Conservation (phyloP, 2,888 invertebrate species). For the Pogonocherus hispidulus region DNA sequence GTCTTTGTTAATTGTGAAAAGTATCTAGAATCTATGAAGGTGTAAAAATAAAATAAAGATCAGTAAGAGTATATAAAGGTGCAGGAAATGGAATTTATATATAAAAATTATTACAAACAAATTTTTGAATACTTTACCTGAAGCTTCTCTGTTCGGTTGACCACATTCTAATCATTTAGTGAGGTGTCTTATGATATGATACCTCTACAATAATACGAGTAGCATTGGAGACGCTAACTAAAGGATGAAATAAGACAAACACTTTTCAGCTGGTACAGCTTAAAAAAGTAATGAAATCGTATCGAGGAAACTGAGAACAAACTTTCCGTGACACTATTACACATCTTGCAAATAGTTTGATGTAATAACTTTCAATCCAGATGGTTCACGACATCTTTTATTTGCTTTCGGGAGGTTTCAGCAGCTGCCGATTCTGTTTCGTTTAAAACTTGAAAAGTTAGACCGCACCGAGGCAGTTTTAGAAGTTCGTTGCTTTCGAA, state of each 20-base stretch:
- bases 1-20: too few relatives aligned
- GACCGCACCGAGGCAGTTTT: slow-evolving; percentile 20
- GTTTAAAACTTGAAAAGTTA: slow-evolving; percentile 38
- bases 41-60: too few relatives aligned
- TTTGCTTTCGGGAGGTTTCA: slow-evolving; percentile 32
- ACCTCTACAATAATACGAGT: too few relatives aligned
- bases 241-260: not conserved
- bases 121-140: too few relatives aligned
- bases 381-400: slow-evolving; percentile 30
- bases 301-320: slow-evolving; percentile 20
- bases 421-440: slow-evolving; percentile 40
- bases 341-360: slow-evolving; percentile 29
- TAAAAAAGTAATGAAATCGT: slow-evolving; percentile 22
- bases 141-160: too few relatives aligned
- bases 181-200: too few relatives aligned
- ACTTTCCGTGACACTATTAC: slow-evolving; percentile 31
- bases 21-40: too few relatives aligned
- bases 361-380: slow-evolving; percentile 40
- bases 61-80: too few relatives aligned
- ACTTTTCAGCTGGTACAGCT: not conserved
- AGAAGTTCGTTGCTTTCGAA: slow-evolving; percentile 36
- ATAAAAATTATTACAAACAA: too few relatives aligned
- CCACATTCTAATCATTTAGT: too few relatives aligned
- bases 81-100: too few relatives aligned
- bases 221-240: too few relatives aligned